Evolutionary conservation across 2,888 invertebrate species (phyloP).

Genomic region (Ectemnius cavifrons): DNA sequence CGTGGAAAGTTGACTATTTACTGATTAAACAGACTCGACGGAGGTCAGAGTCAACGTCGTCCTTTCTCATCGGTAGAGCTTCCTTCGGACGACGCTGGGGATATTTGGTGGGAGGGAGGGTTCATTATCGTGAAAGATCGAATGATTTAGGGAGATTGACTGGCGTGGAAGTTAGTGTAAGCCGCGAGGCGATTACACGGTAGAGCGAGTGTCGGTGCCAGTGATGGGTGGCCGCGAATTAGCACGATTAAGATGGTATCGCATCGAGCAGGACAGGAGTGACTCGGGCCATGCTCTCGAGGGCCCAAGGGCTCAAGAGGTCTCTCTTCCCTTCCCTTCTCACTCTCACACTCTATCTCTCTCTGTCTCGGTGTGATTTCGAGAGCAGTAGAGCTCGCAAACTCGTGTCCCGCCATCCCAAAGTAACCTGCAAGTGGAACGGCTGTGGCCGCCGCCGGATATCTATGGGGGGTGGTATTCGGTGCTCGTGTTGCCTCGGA

Average conservation of each 20-base stretch:
- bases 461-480: slow-evolving; percentile 57
- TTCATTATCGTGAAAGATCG: too few relatives aligned
- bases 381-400: slow-evolving; percentile 22
- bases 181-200: slow-evolving; percentile 23
- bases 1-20: too few relatives aligned
- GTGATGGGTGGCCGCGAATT: slow-evolving; percentile 60
- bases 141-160: neutral
- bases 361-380: neutral
- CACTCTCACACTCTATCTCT: too few relatives aligned
- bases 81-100: too few relatives aligned
- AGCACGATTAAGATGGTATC: slow-evolving; percentile 70
- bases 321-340: too few relatives aligned
- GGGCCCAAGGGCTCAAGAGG: too few relatives aligned
- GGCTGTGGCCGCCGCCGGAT: slow-evolving; percentile 50
- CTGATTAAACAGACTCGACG: too few relatives aligned
- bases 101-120: too few relatives aligned
- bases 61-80: too few relatives aligned
- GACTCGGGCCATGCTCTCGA: slow-evolving; percentile 17
- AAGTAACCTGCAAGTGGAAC: slow-evolving; percentile 74
- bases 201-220: slow-evolving; percentile 37
- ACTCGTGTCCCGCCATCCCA: slow-evolving; percentile 64
- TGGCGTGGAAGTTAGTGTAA: slow-evolving; percentile 12
- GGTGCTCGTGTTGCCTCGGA: slow-evolving; percentile 71
- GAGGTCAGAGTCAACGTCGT: too few relatives aligned
- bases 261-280: slow-evolving; percentile 59